Base-by-base conservation (phyloP, 2,797 vertebrate genomes). In the Sebastes goodei region DNA sequence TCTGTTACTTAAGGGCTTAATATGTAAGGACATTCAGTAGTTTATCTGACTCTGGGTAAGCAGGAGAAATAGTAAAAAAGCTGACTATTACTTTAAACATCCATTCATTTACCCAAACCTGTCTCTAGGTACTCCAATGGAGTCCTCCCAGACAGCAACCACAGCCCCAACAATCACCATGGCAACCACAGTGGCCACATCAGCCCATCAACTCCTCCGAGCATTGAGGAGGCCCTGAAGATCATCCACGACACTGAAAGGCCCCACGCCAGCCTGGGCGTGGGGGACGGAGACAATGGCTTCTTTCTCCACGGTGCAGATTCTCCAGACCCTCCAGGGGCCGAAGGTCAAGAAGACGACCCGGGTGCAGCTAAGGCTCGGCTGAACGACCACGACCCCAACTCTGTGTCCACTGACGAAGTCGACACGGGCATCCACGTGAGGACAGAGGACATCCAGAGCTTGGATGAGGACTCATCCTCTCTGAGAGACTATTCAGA, bases 361-460 rank as follows among this genome's bases (percentile, higher is more conserved):
- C 59, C 20, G 2, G 85, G 42, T 77, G 93, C 96, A 17, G 86
- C 80, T 17, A 96, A 96, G 74, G 83, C 95, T 21, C 95, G 92
- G 29, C 88, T 93, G 6, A 96, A 95, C n/a, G 96, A 96, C 55
- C 85, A 85, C 0, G 97, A 97, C 30, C 92, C 95, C 6, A 97
- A 98, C 89, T 96, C 96, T 0, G 68, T 96, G 74, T 98, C 95
- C 66, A 99, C 98, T 1, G 96, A 96, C 4, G 96, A 96, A 89
- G 97, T 97, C 2, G 98, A 99, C 93, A 99, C 98, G 0, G 98
- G 98, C 78, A 99, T 99, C 91, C 98, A 99, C 1, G 97, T 99
- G 71, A 96, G 96, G 32, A 99, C 98, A 2, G 98, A 99, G 93
- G 98, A 99, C 92, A 99, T 99, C 85, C 98, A 98, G 86, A 99